Percentiles rank a stretch among this genome's conserved stretches.
phyloP scores from a whole-genome alignment of 2,888 invertebrate species.

The Drosophila colorata region DNA sequence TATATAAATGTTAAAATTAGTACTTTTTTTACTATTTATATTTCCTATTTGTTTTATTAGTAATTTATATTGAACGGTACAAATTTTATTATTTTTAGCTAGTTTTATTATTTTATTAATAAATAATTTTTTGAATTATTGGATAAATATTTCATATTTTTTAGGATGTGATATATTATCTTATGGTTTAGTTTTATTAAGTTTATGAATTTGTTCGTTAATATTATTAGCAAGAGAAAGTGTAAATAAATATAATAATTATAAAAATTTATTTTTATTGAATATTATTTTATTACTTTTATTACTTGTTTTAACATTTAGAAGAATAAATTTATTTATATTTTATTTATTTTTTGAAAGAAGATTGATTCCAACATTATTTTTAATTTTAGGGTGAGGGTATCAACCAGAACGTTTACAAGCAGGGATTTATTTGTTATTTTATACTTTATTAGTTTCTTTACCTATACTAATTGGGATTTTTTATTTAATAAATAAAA shows the following conservation, averaged over 20 bases:
- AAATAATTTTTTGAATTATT: constrained; percentile 13
- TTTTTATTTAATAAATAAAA: too few species aligned
- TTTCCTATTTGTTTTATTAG: constrained; percentile 55
- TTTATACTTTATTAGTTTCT: constrained; percentile 91
- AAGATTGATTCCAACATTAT: constrained; percentile 89
- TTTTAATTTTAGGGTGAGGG: constrained; percentile 89
- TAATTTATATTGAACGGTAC: constrained; percentile 87
- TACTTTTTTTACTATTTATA: too few species aligned
- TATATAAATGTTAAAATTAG: too few species aligned
- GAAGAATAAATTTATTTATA: constrained; percentile 36
- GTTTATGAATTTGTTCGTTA: constrained; percentile 88
- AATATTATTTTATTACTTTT: constrained; percentile 86
- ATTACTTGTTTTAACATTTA: too few species aligned
- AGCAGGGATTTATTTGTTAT: constrained; percentile 89
- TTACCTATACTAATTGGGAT: too few species aligned
- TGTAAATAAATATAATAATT: constrained; percentile 73
- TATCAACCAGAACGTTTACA: constrained; percentile 90
- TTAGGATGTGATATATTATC: constrained; percentile 86
- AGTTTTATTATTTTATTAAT: constrained; percentile 86
- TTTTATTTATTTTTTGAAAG: constrained; percentile 84
- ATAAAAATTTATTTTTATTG: constrained; percentile 86
- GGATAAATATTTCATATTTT: constrained; percentile 71
- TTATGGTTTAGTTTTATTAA: constrained; percentile 87
- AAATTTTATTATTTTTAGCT: constrained; percentile 86
- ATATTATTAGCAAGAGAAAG: constrained; percentile 87